Evolutionary conservation across 1,140 invertebrate species (phyloP), one percentile per base, ranked within the genome.

Genomic region (Metaphire vulgaris): DNA sequence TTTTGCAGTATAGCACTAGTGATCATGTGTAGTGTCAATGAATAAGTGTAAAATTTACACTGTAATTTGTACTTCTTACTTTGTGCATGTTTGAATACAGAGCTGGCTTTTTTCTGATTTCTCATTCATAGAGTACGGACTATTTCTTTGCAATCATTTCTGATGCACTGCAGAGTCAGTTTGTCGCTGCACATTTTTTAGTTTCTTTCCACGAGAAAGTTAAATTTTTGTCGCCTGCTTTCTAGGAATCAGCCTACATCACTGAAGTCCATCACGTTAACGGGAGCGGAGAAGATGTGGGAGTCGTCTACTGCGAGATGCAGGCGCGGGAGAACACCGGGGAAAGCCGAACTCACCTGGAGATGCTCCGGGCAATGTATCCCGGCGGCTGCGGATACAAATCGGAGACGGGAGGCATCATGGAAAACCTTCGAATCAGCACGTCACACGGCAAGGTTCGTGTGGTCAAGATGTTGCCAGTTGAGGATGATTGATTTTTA

Each of bases 301-400:
- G 95, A 34, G 92, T 96, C 33, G 93, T 96, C 0, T 97, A 97
- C 83, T 94, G 92, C 85, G 94, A 97, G 88, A 95, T 96, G 92
- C 93, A 96, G 91, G 91, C 29, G 32, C 81, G 89, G 31, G 93
- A 95, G 85, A 94, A 95, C 83, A 90, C 88, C 65, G 92, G 91
- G n/a, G 91, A 92, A 83, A 90, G 89, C 78, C 80, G 84, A 34
- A 85, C 86, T 31, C 88, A 91, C 79, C 84, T 89, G 68, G 89
- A 89, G 79, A 85, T 94, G 82, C 81, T 89, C 2, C 86, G 90
- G 80, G 88, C 89, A 2, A 89, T 94, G 80, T 96, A 95, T 81
- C 92, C 93, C 15, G 90, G 90, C 32, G 86, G 89, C 80, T 92
- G 91, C 86, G 93, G 93, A 0, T 96, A 95, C 84, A 92, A 91